Base-by-base conservation (phyloP, 2,797 vertebrate genomes). In the Macrochelys suwanniensis region DNA sequence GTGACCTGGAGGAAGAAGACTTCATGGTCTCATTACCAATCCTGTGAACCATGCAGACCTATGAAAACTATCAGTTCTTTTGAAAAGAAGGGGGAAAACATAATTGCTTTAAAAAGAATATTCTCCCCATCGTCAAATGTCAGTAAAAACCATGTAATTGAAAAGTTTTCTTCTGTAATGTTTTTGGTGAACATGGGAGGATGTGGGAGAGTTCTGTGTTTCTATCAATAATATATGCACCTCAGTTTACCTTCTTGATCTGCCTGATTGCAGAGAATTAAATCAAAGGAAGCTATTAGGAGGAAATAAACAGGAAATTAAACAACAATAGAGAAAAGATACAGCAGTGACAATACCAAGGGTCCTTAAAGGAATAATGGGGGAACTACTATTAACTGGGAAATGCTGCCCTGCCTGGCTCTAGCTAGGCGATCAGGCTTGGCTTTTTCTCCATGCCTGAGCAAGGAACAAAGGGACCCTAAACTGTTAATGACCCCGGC, bases 101-200 rank as follows among this genome's bases (percentile, higher is more conserved):
- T 84, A 31, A 85, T 4, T 8, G 74, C 88, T 95, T 77, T 90
- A 85, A 94, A 71, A 95, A 92, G 89, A 96, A 76, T 53, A 42
- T 76, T 82, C 54, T 85, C 82, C 57, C 81, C 65, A 59, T 78
- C 61, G 77, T 82, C 86, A 93, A 95, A 33, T 82, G 80, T 87
- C 82, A 89, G 85, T 71, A 71, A 84, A 88, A 84, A 65, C 0
- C 0, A 0, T 56, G 91, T 89, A 84, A 47, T 68, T 59, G 28
- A 91, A 95, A 92, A 33, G 78, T 94, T 85, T 92, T 89, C 84
- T 12, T 33, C 93, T 97, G 91, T 51, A 80, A 77, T 92, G 91
- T 95, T 89, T 83, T 82, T 59, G n/a, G 65, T 42, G 19, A 42
- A 11, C 21, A 71, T 71, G n/a, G 65, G 19, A 71, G 65, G 65